Evolutionary conservation across 2,888 invertebrate genomes (phyloP).

Genomic region (Acleris literana): DNA sequence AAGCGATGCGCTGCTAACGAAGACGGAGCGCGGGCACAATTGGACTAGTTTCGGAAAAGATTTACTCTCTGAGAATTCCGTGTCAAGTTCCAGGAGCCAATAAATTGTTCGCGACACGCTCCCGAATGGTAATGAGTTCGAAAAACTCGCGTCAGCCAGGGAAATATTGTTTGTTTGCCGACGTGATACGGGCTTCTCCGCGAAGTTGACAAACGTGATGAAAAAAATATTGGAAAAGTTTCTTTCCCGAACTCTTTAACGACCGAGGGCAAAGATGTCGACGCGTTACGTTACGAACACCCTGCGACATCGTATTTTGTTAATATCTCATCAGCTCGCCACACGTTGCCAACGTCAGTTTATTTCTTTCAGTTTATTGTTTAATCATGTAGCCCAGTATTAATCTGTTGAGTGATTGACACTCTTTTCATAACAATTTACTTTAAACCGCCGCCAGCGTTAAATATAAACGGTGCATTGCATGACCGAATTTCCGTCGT

Average conservation of each 20-base stretch:
- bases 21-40: slow-evolving; percentile 59
- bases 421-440: slow-evolving; percentile 5
- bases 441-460: slow-evolving; percentile 12
- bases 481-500: slow-evolving; percentile 53
- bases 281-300: slow-evolving; percentile 20
- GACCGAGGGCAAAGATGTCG: slow-evolving; percentile 47
- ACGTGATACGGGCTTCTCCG: slow-evolving; percentile 57
- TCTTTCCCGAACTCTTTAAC: slow-evolving; percentile 55
- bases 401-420: slow-evolving; percentile 1
- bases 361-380: not conserved
- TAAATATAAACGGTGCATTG: slow-evolving; percentile 44
- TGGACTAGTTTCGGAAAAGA: slow-evolving; percentile 51
- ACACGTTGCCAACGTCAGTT: not conserved
- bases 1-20: slow-evolving; percentile 69
- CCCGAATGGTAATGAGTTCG: slow-evolving; percentile 69
- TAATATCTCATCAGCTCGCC: not conserved
- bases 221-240: slow-evolving; percentile 80
- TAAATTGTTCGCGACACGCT: slow-evolving; percentile 61
- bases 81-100: slow-evolving; percentile 52
- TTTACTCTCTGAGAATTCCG: slow-evolving; percentile 47
- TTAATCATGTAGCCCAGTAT: not conserved
- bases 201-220: slow-evolving; percentile 71
- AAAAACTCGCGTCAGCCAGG: slow-evolving; percentile 62
- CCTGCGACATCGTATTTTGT: slow-evolving; percentile 16
- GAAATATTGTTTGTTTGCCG: slow-evolving; percentile 74